phyloP scores from a whole-genome alignment of 2,113 vertebrate genomes.

The Gallinago undulata region DNA sequence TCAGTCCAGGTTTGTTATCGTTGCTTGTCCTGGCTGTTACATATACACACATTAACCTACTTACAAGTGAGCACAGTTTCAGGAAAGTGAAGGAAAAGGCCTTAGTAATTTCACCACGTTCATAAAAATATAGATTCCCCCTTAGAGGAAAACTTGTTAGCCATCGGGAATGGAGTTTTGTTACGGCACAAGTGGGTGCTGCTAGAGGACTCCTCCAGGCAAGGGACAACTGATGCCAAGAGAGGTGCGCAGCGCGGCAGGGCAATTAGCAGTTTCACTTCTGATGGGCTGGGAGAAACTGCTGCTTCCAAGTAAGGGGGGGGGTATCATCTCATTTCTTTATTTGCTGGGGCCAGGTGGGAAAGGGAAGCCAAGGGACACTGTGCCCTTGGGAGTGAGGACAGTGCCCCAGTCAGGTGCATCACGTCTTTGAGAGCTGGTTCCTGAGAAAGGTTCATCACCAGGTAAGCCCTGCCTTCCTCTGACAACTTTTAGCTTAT shows the following conservation, averaged over 20 bases:
- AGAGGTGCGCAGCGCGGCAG: background rate
- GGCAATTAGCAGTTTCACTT: background rate
- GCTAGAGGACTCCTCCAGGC: background rate
- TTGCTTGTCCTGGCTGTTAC: background rate
- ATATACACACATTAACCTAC: background rate
- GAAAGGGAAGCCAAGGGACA: background rate
- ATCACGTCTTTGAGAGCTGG: background rate
- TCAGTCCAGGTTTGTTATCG: background rate
- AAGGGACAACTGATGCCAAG: rapidly evolving
- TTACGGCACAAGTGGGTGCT: background rate
- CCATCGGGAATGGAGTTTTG: background rate
- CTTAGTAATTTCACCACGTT: background rate
- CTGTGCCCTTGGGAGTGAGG: background rate
- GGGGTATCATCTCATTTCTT: too few species aligned
- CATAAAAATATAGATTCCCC: background rate
- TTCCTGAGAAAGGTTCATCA: background rate
- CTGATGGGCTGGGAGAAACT: background rate
- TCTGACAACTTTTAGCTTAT: background rate
- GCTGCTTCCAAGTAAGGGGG: background rate
- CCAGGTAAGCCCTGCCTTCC: background rate
- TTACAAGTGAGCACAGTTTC: background rate
- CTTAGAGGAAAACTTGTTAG: background rate
- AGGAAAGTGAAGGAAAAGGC: background rate
- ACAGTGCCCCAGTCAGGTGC: too few species aligned
- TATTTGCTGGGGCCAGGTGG: background rate